Base-by-base conservation (phyloP, 2,113 vertebrate species). In the Epinephelus lanceolatus region DNA sequence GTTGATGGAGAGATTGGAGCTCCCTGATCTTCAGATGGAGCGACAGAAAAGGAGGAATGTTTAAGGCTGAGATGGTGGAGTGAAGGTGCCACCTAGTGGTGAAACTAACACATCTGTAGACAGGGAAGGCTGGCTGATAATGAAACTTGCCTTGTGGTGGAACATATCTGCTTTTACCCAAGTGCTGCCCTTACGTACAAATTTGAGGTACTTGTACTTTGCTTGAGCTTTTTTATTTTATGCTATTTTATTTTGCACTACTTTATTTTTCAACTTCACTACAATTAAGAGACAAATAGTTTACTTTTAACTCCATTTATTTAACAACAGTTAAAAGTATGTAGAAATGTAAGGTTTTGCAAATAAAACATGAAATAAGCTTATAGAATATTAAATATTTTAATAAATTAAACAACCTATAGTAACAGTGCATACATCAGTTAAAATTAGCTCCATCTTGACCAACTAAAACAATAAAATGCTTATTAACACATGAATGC, bases 1-100 rank as follows among this genome's bases (percentile, higher is more conserved):
- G 80, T 94, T 97, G 88, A 97, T 95, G 88, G 97, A 95, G 73
- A 97, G 93, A 66, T 91, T 97, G 57, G 97, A 96, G 95, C 95
- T 95, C 91, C 96, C 95, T 53, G 95, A 93, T 88, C 97, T 98
- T 88, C n/a, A 67, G 71, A 59, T 14, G 82, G 45, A 69, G 19
- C 42, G 18, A 10, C 15, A 53, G 63, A 51, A 19, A 40, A 77
- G 5, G 59, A 65, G 40, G 30, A 0, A 45, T 5, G 0, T 10
- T 52, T 23, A 4, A 33, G 8, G 21, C 45, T 25, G 4, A 11
- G 14, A 59, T 5, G 52, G 12, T 30, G 51, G 73, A 70, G 45
- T 42, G 23, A 61, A 1, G 49, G 21, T 11, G 6, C 79, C 87
- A 80, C 49, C 85, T 89, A 25, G 40, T 83, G 90, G 81, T 11